These are phyloP conservation scores for Melieria omissa DNA, from an alignment of 2,888 invertebrate species.

Conservation along the genomic window DNA sequence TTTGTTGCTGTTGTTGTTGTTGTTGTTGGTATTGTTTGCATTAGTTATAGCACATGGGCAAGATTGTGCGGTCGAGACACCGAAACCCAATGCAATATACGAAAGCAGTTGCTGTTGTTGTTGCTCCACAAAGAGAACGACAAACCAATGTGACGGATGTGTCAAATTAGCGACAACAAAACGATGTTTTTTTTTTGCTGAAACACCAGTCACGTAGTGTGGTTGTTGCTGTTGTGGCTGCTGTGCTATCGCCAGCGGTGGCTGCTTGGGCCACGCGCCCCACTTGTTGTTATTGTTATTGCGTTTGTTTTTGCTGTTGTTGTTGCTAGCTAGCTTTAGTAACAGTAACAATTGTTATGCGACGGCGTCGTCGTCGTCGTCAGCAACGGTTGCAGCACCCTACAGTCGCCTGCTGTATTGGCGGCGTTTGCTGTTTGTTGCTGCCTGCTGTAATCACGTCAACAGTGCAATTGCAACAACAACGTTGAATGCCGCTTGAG, in stretches of 20 bases:
- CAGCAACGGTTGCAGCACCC: slow-evolving; percentile 12
- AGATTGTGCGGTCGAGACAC: not conserved
- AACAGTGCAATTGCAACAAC: slow-evolving; percentile 4
- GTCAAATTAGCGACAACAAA: too few species aligned
- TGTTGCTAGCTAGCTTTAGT: slow-evolving; percentile 18
- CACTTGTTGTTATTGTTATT: not conserved
- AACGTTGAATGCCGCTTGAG: slow-evolving; percentile 22
- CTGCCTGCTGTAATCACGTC: slow-evolving; percentile 10
- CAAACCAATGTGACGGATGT: too few species aligned
- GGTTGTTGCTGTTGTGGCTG: not conserved
- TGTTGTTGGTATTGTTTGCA: not conserved
- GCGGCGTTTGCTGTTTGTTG: not conserved
- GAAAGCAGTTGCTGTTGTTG: not conserved
- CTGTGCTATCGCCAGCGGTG: not conserved
- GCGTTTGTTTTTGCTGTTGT: not conserved
- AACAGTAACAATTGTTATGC: slow-evolving; percentile 1
- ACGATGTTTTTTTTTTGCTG: not conserved
- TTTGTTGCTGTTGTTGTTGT: not conserved
- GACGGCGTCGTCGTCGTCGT: not conserved
- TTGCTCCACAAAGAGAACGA: too few species aligned
- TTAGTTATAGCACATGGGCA: not conserved
- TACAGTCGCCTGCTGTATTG: not conserved
- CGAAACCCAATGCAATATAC: not conserved
- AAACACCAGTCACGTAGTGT: not conserved
- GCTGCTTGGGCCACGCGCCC: not conserved